Evolutionary conservation across 2,113 vertebrate genomes (phyloP), one percentile per base, ranked within the genome.

Genomic region (Lethenteron reissneri): DNA sequence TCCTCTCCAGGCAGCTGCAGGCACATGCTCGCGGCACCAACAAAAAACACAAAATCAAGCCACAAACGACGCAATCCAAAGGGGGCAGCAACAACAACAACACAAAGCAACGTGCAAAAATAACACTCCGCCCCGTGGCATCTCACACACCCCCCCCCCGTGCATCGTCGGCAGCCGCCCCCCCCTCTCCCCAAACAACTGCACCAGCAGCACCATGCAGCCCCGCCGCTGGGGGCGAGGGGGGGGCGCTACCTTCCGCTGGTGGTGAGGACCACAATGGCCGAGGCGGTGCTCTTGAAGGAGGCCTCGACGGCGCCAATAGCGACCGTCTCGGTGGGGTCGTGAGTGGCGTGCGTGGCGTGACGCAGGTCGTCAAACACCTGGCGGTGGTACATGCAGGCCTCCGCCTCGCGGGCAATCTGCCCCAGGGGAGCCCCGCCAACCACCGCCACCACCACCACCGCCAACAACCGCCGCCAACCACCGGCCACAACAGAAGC

Each of bases 181-280:
- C 41, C 41, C 41, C 41, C 41, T 41, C 41, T 41, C 41, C 41
- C 41, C 41, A 41, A 41, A 41, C 41, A 41, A 41, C 41, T 41
- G 41, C 41, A 41, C 41, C 41, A 41, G 41, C 41, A 41, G 41
- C 41, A 41, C 41, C 41, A 41, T 41, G 41, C 41, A 41, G 41
- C 41, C 41, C 41, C 41, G 41, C 41, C 41, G 41, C 3, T 41
- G 41, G 41, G 41, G 25, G 8, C 64, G 25, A 68, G 25, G 64
- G 10, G 8, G n/a, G 14, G 10, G 10, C 82, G 91, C 85, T 96
- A 99, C 94, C 94, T 99, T 86, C 94, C 94, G 10, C 90, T 89
- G 77, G 89, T 88, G 15, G 92, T 95, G 82, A 99, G 87, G 82
- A 99, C 89, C 89, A 97, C 81, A 81, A 99, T 80, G 74, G 87